Conservation (phyloP, 2,888 invertebrate genomes). For the Agrotis exclamationis region DNA sequence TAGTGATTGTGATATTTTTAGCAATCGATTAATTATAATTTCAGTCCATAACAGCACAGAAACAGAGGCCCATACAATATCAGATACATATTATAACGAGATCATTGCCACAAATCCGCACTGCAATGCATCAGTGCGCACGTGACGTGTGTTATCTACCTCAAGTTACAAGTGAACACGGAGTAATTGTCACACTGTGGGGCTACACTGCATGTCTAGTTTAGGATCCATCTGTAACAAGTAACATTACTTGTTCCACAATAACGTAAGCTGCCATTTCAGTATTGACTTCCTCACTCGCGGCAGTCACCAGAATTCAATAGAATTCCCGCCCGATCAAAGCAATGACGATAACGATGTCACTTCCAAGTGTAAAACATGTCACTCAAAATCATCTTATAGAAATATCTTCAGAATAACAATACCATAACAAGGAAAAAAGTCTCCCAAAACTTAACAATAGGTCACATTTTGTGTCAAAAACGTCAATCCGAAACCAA, state of each 20-base stretch:
- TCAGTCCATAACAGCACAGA: background rate
- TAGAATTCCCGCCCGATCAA: too few species aligned
- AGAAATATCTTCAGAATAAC: too few species aligned
- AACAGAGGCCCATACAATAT: background rate
- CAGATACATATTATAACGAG: conserved; percentile 39
- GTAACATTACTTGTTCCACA: too few species aligned
- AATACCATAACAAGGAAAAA: too few species aligned
- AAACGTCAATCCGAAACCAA: background rate
- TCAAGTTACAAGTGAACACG: conserved; percentile 37
- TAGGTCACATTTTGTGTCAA: background rate
- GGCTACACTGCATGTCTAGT: too few species aligned
- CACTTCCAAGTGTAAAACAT: background rate
- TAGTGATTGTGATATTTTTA: too few species aligned
- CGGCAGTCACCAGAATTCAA: too few species aligned
- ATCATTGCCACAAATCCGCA: conserved; percentile 58
- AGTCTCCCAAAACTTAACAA: background rate
- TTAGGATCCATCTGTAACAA: too few species aligned
- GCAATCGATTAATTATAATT: too few species aligned
- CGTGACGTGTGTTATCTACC: conserved; percentile 11
- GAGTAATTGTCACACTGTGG: background rate
- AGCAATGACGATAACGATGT: too few species aligned
- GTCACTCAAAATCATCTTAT: background rate
- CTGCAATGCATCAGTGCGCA: conserved; percentile 54
- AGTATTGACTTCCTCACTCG: too few species aligned
- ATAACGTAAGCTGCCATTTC: too few species aligned